phyloP scores from a whole-genome alignment of 2,888 invertebrate species.

The Catocala fraxini region DNA sequence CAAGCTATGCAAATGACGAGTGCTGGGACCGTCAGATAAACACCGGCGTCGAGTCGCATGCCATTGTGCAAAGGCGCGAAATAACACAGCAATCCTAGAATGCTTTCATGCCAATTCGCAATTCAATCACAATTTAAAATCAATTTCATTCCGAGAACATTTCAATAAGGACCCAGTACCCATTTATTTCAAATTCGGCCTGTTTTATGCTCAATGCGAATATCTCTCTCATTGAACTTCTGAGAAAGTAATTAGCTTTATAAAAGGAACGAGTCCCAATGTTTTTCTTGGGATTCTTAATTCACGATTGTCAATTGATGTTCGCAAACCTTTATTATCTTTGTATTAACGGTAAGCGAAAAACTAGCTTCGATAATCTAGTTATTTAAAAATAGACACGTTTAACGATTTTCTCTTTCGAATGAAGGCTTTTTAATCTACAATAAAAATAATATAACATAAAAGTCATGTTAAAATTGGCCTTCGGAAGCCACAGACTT shows the following conservation, averaged over 20 bases:
- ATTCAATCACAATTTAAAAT: conserved; percentile 54
- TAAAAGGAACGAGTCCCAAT: conserved; percentile 25
- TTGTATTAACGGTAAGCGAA: neutral
- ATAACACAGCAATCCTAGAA: conserved; percentile 39
- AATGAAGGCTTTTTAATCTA: neutral
- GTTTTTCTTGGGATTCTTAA: conserved; percentile 28
- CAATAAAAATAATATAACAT: conserved; percentile 12
- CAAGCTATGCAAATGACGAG: conserved; percentile 62
- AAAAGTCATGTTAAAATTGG: conserved; percentile 18
- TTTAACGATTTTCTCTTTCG: neutral
- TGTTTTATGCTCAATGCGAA: conserved; percentile 35
- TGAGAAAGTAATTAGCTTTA: conserved; percentile 48
- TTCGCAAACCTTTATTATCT: neutral
- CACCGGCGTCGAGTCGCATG: conserved; percentile 30
- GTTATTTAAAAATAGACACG: neutral
- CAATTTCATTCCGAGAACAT: conserved; percentile 56
- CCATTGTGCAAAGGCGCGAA: conserved; percentile 38
- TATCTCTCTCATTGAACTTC: conserved; percentile 39
- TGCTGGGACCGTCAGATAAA: conserved; percentile 58
- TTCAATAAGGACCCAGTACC: conserved; percentile 36
- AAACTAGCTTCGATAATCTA: neutral
- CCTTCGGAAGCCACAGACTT: conserved; percentile 25
- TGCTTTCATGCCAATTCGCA: conserved; percentile 32
- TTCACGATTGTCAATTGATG: conserved; percentile 4
- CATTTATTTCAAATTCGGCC: conserved; percentile 33